Conservation (phyloP, 1,140 invertebrate species). For the Scylla paramamosain region DNA sequence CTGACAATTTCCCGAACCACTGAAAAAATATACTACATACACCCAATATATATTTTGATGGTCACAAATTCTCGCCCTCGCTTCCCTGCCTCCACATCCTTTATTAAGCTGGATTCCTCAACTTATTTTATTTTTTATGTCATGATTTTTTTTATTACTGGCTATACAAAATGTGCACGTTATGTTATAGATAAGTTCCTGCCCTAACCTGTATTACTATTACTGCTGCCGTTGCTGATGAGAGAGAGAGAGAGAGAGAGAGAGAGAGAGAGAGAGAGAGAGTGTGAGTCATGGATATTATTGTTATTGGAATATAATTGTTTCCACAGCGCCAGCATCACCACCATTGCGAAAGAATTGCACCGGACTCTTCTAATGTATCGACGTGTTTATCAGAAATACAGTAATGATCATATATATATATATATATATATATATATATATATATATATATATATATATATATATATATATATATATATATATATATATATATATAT, state of each 20-base stretch:
- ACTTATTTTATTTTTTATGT: neutral
- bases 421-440: too few species aligned
- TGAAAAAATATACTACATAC: neutral
- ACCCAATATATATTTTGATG: slow-evolving; percentile 12
- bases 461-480: too few species aligned
- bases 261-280: slow-evolving; percentile 17
- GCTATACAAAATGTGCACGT: neutral
- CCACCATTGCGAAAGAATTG: too few species aligned
- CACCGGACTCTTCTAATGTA: too few species aligned
- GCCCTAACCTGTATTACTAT: too few species aligned
- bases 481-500: too few species aligned
- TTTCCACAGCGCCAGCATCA: too few species aligned
- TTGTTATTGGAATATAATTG: too few species aligned
- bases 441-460: too few species aligned
- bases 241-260: neutral
- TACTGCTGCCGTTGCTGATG: neutral
- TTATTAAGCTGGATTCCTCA: neutral
- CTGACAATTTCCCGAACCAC: neutral
- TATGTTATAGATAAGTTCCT: neutral
- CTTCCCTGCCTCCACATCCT: neutral
- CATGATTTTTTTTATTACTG: neutral
- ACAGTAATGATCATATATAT: too few species aligned
- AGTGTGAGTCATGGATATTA: too few species aligned
- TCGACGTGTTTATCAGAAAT: too few species aligned
- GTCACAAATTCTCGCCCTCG: neutral